A percentile compares a stretch with the other conserved stretches of the same genome.
phyloP scores from a whole-genome alignment of 2,797 vertebrate species.

The Mormyrops attenuatus region DNA sequence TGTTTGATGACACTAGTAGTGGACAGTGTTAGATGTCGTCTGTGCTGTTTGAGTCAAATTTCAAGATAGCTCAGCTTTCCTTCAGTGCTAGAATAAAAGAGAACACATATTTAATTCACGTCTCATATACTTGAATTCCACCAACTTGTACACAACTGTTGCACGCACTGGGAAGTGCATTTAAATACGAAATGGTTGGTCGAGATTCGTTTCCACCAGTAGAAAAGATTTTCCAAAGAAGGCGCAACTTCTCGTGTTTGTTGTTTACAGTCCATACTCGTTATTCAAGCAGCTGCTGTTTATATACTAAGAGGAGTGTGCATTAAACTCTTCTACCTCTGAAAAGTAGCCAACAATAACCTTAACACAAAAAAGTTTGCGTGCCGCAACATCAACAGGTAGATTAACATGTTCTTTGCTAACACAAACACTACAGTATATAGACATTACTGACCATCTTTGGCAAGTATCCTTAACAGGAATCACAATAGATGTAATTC shows the following conservation, averaged over 20 bases:
- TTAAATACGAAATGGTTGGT: not conserved
- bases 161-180: not conserved
- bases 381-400: not conserved
- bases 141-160: not conserved
- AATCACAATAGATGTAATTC: not conserved
- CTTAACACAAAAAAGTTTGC: not conserved
- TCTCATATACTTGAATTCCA: not conserved
- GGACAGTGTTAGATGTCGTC: constrained; percentile 58
- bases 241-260: not conserved
- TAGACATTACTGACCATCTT: not conserved
- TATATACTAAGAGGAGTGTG: not conserved
- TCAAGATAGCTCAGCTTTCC: not conserved
- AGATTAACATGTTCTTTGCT: not conserved
- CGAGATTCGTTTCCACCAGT: not conserved
- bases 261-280: not conserved
- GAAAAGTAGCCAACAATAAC: not conserved
- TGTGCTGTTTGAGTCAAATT: constrained; percentile 12
- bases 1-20: constrained; percentile 58
- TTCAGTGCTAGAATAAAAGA: not conserved
- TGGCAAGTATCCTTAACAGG: not conserved
- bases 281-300: not conserved
- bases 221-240: not conserved
- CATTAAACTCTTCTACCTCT: not conserved
- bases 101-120: not conserved
- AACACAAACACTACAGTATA: not conserved